Conservation (phyloP, 2,888 invertebrate species). For the Hyposoter dolosus region DNA sequence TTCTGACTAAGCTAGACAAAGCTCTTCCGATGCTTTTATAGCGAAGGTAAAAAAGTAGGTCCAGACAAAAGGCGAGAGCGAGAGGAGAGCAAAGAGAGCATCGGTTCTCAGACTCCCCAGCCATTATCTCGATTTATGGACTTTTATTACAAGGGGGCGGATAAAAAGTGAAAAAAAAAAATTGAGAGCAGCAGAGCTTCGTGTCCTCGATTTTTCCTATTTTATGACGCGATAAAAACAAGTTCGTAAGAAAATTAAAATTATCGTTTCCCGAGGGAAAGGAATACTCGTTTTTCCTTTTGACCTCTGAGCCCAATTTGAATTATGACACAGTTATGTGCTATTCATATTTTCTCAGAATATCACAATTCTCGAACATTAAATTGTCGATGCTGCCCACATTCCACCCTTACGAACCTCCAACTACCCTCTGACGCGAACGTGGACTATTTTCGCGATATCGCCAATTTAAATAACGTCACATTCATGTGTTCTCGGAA, state of each 20-base stretch:
- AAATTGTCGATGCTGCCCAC: too few relatives aligned
- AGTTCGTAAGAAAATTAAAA: not conserved
- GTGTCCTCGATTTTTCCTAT: not conserved
- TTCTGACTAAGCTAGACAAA: not conserved
- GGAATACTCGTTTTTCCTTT: not conserved
- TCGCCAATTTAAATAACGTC: too few relatives aligned
- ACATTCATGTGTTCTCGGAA: too few relatives aligned
- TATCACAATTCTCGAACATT: too few relatives aligned
- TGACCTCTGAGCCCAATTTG: too few relatives aligned
- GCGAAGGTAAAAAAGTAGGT: slow-evolving; percentile 26
- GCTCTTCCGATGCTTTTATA: slow-evolving; percentile 6
- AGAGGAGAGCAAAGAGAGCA: slow-evolving; percentile 3
- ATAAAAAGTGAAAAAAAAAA: slow-evolving; percentile 42
- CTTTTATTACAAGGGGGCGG: slow-evolving; percentile 33
- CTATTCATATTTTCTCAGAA: too few relatives aligned
- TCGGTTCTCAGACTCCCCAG: slow-evolving; percentile 30
- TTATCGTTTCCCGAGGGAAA: not conserved
- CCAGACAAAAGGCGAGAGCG: not conserved
- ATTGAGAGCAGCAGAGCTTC: slow-evolving; percentile 17
- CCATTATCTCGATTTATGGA: slow-evolving; percentile 39
- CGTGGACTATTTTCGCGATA: too few relatives aligned
- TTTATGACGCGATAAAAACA: not conserved
- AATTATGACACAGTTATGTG: too few relatives aligned
- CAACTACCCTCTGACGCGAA: too few relatives aligned
- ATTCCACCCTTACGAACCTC: too few relatives aligned